Evolutionary conservation across 2,113 vertebrate species (phyloP), one percentile per base, ranked within the genome.

Genomic region (Strix aluco): DNA sequence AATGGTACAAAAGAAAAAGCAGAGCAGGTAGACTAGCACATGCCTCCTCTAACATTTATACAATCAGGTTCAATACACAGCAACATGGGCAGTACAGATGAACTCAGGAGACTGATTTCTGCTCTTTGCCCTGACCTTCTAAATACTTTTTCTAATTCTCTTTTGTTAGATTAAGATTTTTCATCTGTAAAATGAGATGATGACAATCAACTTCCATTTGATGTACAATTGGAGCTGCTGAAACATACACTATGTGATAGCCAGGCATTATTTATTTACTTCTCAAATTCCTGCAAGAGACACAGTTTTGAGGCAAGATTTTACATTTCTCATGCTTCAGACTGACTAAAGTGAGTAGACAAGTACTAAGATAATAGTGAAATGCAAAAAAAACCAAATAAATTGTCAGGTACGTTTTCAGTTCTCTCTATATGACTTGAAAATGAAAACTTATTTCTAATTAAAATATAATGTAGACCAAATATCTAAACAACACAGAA

Each of bases 331-430:
- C 29, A 52, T 55, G 11, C 25, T 87, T 85, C 70, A 29, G 54
- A 32, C 11, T 20, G 14, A 30, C 17, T 61, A n/a, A 40, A 55
- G 12, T 69, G 6, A 74, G 10, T 7, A 74, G 15, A 46, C 4
- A n/a, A 66, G 18, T 44, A 38, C 8, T 15, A 44, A 26, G 36
- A n/a, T 11, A 61, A 23, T 15, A n/a, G 6, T 18, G 8, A 49
- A 62, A 44, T 27, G 1, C 5, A 12, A 1, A 6, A n/a, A n/a
- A n/a, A n/a, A n/a, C n/a, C n/a, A 18, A 29, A 18, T 23, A 36
- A 46, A 13, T 38, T 38, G 8, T 81, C 47, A 44, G 23, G 13
- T 46, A 21, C 66, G 10, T 81, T 71, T 86, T 44, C 25, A n/a
- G 54, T 38, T 81, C 73, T 66, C 77, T 59, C 73, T 73, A 79